Base-by-base conservation (phyloP, 1,140 invertebrate genomes). In the Calliphora vicina region DNA sequence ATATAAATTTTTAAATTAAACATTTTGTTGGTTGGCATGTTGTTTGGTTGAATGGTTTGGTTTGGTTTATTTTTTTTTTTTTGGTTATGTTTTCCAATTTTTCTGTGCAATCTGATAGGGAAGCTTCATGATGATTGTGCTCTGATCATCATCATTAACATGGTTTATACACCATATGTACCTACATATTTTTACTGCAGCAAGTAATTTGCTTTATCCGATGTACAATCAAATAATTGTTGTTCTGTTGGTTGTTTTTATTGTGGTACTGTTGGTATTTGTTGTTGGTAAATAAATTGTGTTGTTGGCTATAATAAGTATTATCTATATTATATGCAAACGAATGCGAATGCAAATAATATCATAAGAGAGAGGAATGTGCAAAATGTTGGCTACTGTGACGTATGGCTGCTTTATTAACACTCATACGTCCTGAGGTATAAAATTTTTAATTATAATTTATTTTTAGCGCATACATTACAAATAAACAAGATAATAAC, bases 151-250 rank as follows among this genome's bases (percentile, higher is more conserved):
- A 35, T 35, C 35, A 35, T 35, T 8, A 35, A 8, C 35, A 35
- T 35, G 35, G 6, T 35, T 5, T 35, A 35, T 35, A 10, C 0
- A 35, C n/a, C n/a, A n/a, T n/a, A n/a, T n/a, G n/a, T n/a, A n/a
- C n/a, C n/a, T n/a, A 35, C 35, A 10, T 35, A 35, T 35, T 1
- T 67, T 23, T 67, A 67, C 61, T 67, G 61, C 61, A 67, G 61
- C n/a, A 67, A 67, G 61, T 67, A 67, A 67, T 67, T 67, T 67
- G 61, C 61, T 67, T 57, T 67, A 67, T 67, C 61, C n/a, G n/a
- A 23, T 23, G 23, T 23, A 67, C 20, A 67, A 67, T 67, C 61
- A 67, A 23, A 67, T 67, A 67, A 67, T 67, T 67, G 61, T 23
- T 25, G 61, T 23, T 67, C 3, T 67, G 61, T 57, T 57, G 15